phyloP scores from a whole-genome alignment of 37 sponge, comb jelly and placozoan genomes.

The Spongilla lacustris region DNA sequence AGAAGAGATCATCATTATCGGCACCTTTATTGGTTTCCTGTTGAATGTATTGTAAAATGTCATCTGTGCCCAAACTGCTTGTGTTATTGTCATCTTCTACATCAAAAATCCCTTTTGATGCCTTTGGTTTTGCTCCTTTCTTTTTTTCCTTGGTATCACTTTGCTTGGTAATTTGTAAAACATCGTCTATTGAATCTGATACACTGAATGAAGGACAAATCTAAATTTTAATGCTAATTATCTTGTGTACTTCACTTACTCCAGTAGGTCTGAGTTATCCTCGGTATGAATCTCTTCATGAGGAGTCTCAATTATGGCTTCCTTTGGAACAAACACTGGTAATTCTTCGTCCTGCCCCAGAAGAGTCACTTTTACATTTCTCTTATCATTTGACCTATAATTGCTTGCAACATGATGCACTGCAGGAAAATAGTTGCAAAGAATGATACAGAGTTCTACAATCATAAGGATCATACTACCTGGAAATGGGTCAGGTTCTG shows the following conservation, averaged over 20 bases:
- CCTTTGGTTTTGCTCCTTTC: not conserved
- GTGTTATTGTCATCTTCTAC: not conserved
- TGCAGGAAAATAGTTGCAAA: not conserved
- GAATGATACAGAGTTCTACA: too few relatives aligned
- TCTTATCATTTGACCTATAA: not conserved
- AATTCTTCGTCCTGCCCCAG: slow-evolving; percentile 28
- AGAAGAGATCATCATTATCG: slow-evolving; percentile 33
- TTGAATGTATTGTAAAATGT: slow-evolving; percentile 72
- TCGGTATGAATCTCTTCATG: slow-evolving; percentile 11
- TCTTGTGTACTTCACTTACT: slow-evolving; percentile 21
- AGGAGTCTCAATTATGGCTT: not conserved
- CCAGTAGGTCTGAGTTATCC: slow-evolving; percentile 61
- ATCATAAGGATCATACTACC: not conserved
- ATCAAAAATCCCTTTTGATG: slow-evolving; percentile 20
- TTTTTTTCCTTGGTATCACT: not conserved
- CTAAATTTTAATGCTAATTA: not conserved
- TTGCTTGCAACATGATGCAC: not conserved
- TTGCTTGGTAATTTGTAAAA: slow-evolving; percentile 32
- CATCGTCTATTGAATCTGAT: slow-evolving; percentile 57
- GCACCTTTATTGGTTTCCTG: slow-evolving; percentile 27
- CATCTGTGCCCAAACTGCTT: slow-evolving; percentile 53
- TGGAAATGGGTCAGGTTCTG: not conserved
- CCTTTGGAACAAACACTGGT: slow-evolving; percentile 13
- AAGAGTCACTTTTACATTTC: slow-evolving; percentile 41
- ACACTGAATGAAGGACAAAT: slow-evolving; percentile 24